Evolutionary conservation across 2,797 vertebrate species (phyloP).

Genomic region (Cercopithecus hamlyni): DNA sequence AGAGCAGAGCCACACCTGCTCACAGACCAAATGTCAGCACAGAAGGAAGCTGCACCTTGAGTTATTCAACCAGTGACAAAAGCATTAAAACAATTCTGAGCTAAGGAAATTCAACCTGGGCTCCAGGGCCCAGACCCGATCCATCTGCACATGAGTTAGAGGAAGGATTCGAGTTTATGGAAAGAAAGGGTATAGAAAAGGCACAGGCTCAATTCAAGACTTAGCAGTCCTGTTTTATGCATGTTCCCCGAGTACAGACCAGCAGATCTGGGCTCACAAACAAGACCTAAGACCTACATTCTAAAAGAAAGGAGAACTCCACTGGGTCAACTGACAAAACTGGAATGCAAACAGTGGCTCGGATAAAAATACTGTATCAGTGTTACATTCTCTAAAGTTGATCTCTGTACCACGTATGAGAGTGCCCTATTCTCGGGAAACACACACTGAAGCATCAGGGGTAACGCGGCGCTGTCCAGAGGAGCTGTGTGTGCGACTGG

Average conservation of each 20-base stretch:
- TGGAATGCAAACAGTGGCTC: neutral
- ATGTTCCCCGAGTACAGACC: neutral
- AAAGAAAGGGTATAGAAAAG: neutral
- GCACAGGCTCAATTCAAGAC: neutral
- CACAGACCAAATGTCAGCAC: neutral
- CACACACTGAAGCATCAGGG: rapidly evolving
- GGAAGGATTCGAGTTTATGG: neutral
- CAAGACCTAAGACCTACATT: neutral
- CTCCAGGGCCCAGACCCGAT: neutral
- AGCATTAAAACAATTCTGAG: neutral
- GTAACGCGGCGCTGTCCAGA: neutral
- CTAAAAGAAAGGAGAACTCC: neutral
- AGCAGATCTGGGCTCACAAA: neutral
- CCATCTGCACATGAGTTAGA: neutral
- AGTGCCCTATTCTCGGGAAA: neutral
- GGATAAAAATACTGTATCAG: rapidly evolving
- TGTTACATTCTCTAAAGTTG: neutral
- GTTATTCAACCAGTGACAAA: neutral
- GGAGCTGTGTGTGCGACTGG: rapidly evolving
- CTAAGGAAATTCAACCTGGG: neutral
- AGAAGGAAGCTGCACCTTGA: neutral
- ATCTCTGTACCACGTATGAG: rapidly evolving
- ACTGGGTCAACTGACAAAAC: neutral
- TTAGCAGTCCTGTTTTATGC: rapidly evolving
- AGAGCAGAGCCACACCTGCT: neutral